Evolutionary conservation across 2,113 vertebrate species (phyloP), one percentile per base, ranked within the genome.

Genomic region (Pagrus major): DNA sequence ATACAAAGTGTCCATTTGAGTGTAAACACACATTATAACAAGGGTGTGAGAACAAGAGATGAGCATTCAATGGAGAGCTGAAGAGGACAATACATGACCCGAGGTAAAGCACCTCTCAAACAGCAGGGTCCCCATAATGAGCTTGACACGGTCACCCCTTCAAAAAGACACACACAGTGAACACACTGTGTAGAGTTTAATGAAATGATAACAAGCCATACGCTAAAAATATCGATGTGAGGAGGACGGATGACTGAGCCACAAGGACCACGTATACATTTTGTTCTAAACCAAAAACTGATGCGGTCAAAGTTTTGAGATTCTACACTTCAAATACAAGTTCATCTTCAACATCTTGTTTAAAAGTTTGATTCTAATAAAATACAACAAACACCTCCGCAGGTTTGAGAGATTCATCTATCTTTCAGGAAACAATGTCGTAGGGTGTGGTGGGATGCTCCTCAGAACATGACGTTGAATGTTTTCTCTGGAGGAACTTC

Each of bases 1-100:
- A 70, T 16, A 52, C 75, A 79, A 76, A 52, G 31, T 33, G 12
- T 41, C 47, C 27, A 37, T 81, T 41, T 58, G 78, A 71, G 33
- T 35, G 33, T 42, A 65, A 72, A 70, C 20, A 27, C 18, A 31
- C 60, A 59, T 41, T 59, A 60, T 27, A 58, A 35, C 1, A 2
- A 70, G 25, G 31, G 68, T 78, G 87, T 85, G 78, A 86, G 77
- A 68, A 71, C 49, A 15, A 68, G 51, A 61, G 58, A 71, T 23
- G 42, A 76, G 59, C 60, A 23, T 23, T 81, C 67, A 76, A 21
- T 68, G n/a, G 71, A 84, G 42, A 35, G 68, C 37, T 47, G 80
- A 70, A 66, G 59, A 67, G 69, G 61, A 77, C 64, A 82, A 86
- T 72, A 70, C 27, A 59, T 35, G 59, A 71, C 74, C 79, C 3